Conservation (phyloP, 2,888 invertebrate genomes). For the Xestia sexstrigata region DNA sequence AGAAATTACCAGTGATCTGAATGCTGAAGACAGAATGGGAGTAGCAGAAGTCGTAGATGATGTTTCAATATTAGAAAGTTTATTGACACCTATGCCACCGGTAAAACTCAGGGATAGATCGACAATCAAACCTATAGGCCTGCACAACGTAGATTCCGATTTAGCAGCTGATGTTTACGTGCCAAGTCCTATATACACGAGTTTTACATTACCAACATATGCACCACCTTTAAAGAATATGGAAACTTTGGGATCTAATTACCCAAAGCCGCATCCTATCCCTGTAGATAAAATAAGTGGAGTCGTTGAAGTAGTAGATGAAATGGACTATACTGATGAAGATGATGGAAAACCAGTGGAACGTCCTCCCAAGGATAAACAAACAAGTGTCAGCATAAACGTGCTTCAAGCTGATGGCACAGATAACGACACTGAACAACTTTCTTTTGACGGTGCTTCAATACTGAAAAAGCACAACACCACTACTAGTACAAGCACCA, state of each 20-base stretch:
- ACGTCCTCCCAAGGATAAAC: constrained; percentile 88
- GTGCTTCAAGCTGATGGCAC: constrained; percentile 81
- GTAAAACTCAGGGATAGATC: constrained; percentile 79
- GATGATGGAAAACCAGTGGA: constrained; percentile 85
- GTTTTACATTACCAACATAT: constrained; percentile 92
- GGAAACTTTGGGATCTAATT: constrained; percentile 91
- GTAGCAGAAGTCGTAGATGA: constrained; percentile 89
- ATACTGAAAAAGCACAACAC: constrained; percentile 84
- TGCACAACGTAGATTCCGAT: constrained; percentile 80
- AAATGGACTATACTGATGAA: constrained; percentile 71
- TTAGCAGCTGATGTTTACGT: constrained; percentile 82
- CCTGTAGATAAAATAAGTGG: constrained; percentile 92
- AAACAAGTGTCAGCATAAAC: constrained; percentile 85
- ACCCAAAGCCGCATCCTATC: constrained; percentile 92
- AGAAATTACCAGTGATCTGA: constrained; percentile 77
- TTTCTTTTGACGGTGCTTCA: constrained; percentile 86
- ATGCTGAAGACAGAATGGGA: constrained; percentile 88
- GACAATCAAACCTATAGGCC: constrained; percentile 76
- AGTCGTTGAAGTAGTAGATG: constrained; percentile 80
- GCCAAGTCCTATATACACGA: constrained; percentile 91
- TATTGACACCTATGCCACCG: constrained; percentile 83
- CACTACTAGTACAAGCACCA: constrained; percentile 65
- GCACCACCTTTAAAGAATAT: constrained; percentile 91
- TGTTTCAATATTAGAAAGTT: constrained; percentile 85
- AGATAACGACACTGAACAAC: constrained; percentile 83